Evolutionary conservation across 1,140 invertebrate species (phyloP).

Genomic region (Drosophila pruinosa): DNA sequence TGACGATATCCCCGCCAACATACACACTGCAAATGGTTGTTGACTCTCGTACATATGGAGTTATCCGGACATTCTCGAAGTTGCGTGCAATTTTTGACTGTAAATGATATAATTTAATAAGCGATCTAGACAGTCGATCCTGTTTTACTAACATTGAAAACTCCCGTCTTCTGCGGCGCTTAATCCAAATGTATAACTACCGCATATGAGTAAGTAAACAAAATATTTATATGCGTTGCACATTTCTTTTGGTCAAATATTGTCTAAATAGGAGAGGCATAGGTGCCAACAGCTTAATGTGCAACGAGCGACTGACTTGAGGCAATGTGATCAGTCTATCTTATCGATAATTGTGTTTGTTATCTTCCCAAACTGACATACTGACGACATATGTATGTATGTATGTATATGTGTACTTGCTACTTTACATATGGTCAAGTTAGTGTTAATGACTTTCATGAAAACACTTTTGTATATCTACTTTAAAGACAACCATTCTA

Average conservation of each 20-base stretch:
- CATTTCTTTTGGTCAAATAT: constrained; percentile 27
- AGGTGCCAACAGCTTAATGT: constrained; percentile 7
- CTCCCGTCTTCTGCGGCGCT: neutral
- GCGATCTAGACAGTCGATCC: neutral
- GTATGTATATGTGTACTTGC: neutral
- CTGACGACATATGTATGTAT: neutral
- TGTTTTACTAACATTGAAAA: constrained; percentile 18
- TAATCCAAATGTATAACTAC: constrained; percentile 5
- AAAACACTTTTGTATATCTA: neutral
- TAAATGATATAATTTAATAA: neutral
- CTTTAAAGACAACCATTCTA: neutral
- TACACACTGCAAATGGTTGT: constrained; percentile 9
- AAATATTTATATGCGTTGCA: constrained; percentile 24
- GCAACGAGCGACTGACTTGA: constrained; percentile 3
- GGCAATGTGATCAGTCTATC: constrained; percentile 9
- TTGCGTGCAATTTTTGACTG: constrained; percentile 29
- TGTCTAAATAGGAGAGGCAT: constrained; percentile 2
- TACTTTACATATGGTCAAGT: neutral
- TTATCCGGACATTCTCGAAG: constrained; percentile 23
- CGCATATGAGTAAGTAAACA: constrained; percentile 14
- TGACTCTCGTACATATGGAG: constrained; percentile 28
- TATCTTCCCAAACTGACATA: constrained; percentile 14
- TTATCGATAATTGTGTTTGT: constrained; percentile 17
- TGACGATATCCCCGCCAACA: constrained; percentile 32
- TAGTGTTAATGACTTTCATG: neutral